Evolutionary conservation across 1,140 invertebrate genomes (phyloP).

Genomic region (Ladona fulva): DNA sequence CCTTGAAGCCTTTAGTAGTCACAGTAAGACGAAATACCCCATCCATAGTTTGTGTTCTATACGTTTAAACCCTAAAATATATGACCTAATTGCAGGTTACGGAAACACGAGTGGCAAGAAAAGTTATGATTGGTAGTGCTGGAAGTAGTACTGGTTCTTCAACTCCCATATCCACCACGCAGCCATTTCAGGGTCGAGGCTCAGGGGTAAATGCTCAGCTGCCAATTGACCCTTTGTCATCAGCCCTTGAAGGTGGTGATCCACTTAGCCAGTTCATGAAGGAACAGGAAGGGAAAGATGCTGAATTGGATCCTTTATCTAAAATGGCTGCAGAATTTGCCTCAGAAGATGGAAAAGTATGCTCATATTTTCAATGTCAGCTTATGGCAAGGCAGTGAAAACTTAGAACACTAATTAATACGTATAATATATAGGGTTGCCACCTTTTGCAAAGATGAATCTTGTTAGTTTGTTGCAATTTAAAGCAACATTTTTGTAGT

Average conservation of each 20-base stretch:
- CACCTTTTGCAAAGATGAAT: too few species aligned
- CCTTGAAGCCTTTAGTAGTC: constrained; percentile 43
- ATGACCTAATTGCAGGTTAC: constrained; percentile 28
- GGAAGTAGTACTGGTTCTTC: constrained; percentile 35
- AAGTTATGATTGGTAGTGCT: constrained; percentile 34
- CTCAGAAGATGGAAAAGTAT: constrained; percentile 12
- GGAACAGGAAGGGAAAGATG: constrained; percentile 32
- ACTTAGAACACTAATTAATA: too few species aligned
- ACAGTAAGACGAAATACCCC: constrained; percentile 30
- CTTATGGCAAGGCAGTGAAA: too few species aligned
- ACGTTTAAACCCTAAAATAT: constrained; percentile 23
- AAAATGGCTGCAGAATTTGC: constrained; percentile 49
- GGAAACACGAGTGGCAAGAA: constrained; percentile 39
- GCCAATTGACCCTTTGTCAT: constrained; percentile 44
- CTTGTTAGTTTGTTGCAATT: too few species aligned
- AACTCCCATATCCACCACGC: constrained; percentile 40
- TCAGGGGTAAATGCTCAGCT: constrained; percentile 25
- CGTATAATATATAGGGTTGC: too few species aligned
- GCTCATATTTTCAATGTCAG: too few species aligned
- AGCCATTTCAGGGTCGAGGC: constrained; percentile 29
- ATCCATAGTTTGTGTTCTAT: constrained; percentile 11
- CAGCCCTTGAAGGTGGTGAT: constrained; percentile 60
- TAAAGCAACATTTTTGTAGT: too few species aligned
- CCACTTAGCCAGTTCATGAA: constrained; percentile 60
- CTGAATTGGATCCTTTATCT: constrained; percentile 52